Evolutionary conservation across 2,797 vertebrate genomes (phyloP), one percentile per base, ranked within the genome.

Genomic region (Echiichthys vipera): DNA sequence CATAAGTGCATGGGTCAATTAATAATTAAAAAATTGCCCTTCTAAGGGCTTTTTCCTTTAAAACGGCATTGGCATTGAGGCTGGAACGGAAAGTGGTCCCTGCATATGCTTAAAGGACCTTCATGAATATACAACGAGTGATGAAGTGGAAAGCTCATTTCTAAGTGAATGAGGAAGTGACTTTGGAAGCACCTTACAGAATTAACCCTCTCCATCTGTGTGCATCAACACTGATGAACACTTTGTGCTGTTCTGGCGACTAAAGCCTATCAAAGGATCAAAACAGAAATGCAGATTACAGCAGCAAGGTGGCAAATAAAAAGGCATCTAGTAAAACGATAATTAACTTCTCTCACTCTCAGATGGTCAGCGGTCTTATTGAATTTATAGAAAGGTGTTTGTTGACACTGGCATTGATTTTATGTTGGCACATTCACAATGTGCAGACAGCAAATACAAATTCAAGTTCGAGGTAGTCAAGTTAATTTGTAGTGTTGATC

Each of bases 1-100:
- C 67, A 80, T 69, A 74, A 81, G 77, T 88, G 83, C 84, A 88
- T 49, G 34, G 74, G 70, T 73, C 75, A 83, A 81, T 91, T 88
- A 90, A 88, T 89, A 88, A 91, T 91, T 90, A 84, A 88, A 56
- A 84, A 87, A 91, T 82, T 84, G 72, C 54, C 71, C 68, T 74
- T 85, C 67, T 43, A 45, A 84, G 54, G 65, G 49, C 45, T 84
- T 83, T 86, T 86, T 69, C 51, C 20, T 78, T 82, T 77, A 74
- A 83, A 81, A 72, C 45, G 5, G 66, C 74, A 71, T 66, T 58
- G 75, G 32, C 66, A 78, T 80, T 86, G 75, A 85, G 56, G 71
- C 65, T 56, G 27, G 43, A 75, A 69, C 25, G 25, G 24, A 50
- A 88, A 74, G 76, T 76, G 42, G 58, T 58, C 24, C 54, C 56